Conservation (phyloP, 35 echinoderm and acorn worm species). For the Ptychodera flava region DNA sequence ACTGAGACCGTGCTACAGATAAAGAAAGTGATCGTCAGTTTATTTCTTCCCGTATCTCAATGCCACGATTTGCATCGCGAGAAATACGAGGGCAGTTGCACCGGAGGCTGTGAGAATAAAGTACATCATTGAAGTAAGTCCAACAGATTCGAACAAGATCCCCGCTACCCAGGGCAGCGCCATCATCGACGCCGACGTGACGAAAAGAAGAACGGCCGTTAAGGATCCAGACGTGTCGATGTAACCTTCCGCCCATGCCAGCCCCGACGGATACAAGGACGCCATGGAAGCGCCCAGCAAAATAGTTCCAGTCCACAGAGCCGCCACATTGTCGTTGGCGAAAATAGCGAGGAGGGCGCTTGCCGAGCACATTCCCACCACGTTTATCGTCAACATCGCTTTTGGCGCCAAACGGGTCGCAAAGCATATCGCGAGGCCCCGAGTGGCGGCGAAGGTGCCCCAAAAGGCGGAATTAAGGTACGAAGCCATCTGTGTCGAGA, state of each 20-base stretch:
- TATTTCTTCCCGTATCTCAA: neutral
- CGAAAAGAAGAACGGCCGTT: neutral
- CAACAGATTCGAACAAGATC: neutral
- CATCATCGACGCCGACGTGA: neutral
- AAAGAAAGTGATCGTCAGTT: too few relatives aligned
- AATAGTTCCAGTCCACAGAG: neutral
- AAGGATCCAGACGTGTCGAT: neutral
- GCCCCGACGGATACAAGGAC: neutral
- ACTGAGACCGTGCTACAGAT: too few relatives aligned
- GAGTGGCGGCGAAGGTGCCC: neutral
- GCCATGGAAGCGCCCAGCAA: neutral
- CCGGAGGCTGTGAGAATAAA: neutral
- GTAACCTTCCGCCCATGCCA: neutral
- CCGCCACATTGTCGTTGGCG: neutral
- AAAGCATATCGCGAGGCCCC: neutral
- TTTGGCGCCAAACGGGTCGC: neutral
- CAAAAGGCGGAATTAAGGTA: neutral
- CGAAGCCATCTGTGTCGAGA: neutral
- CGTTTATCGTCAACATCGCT: neutral
- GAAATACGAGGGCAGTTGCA: neutral
- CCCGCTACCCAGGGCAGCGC: neutral
- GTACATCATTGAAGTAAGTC: neutral
- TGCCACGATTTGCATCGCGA: neutral
- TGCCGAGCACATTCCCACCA: neutral
- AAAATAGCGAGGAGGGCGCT: neutral